Evolutionary conservation across 2,113 vertebrate genomes (phyloP).

Genomic region (Alethe castanea): DNA sequence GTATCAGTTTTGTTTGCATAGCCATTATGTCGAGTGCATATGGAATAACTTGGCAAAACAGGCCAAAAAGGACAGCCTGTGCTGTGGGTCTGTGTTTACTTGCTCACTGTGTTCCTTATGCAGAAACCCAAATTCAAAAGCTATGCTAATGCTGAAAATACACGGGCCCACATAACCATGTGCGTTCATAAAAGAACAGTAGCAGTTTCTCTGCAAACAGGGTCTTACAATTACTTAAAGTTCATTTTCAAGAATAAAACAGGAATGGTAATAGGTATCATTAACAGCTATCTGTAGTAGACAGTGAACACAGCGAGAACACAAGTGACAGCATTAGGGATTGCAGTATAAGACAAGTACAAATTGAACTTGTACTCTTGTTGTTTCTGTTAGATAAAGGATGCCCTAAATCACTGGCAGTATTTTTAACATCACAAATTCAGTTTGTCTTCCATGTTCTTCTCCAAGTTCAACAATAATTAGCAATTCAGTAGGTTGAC

Average conservation of each 20-base stretch:
- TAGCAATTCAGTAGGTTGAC: neutral
- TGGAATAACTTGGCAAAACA: neutral
- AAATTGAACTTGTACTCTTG: neutral
- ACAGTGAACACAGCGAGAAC: neutral
- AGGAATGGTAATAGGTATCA: neutral
- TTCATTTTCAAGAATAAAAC: neutral
- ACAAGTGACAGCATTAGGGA: neutral
- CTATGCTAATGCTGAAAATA: neutral
- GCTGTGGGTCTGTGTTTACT: neutral
- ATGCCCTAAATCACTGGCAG: neutral
- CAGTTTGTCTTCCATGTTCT: neutral
- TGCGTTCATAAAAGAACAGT: fast-evolving
- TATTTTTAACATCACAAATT: neutral
- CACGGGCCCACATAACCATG: fast-evolving
- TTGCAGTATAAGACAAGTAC: neutral
- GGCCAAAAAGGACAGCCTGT: neutral
- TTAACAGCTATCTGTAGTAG: neutral
- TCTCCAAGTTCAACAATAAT: neutral
- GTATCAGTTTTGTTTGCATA: neutral
- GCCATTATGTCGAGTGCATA: neutral
- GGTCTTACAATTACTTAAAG: neutral
- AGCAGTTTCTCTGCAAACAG: neutral
- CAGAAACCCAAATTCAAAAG: neutral
- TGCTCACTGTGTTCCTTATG: neutral
- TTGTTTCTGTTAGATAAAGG: neutral